Conservation (phyloP, 2,797 vertebrate species). For the Gymnodraco acuticeps region DNA sequence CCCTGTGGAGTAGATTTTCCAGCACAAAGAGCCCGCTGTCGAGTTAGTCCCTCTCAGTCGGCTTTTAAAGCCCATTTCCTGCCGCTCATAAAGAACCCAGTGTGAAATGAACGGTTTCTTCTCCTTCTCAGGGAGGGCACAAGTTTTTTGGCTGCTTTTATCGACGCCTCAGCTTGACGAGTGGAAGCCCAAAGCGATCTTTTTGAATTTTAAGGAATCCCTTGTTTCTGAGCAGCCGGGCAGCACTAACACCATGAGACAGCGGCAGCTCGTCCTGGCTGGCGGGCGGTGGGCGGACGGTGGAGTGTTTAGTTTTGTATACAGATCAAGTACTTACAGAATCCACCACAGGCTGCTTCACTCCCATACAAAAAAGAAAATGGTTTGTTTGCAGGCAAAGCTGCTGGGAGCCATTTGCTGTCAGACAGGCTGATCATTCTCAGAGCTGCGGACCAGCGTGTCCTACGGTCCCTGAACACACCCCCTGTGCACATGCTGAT, state of each 20-base stretch:
- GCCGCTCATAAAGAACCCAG: slow-evolving; percentile 52
- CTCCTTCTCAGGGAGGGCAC: slow-evolving; percentile 44
- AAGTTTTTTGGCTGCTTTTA: slow-evolving; percentile 44
- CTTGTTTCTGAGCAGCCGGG: slow-evolving; percentile 60
- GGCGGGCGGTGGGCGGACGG: slow-evolving; percentile 44
- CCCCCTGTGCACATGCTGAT: slow-evolving; percentile 19
- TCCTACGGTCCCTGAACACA: slow-evolving; percentile 39
- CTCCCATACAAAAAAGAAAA: slow-evolving; percentile 38
- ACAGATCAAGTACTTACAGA: slow-evolving; percentile 64
- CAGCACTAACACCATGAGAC: slow-evolving; percentile 67
- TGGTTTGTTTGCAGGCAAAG: slow-evolving; percentile 45
- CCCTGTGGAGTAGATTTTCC: slow-evolving; percentile 31
- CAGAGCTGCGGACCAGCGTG: slow-evolving; percentile 5
- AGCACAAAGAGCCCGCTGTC: slow-evolving; percentile 46
- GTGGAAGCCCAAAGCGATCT: slow-evolving; percentile 65
- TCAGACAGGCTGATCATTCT: slow-evolving; percentile 22
- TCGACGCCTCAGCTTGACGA: slow-evolving; percentile 39
- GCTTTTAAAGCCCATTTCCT: slow-evolving; percentile 59
- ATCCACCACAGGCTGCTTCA: slow-evolving; percentile 46
- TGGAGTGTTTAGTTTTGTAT: slow-evolving; percentile 62
- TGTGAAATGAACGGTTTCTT: slow-evolving; percentile 64
- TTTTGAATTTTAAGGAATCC: slow-evolving; percentile 67
- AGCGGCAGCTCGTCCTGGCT: slow-evolving; percentile 44
- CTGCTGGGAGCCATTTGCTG: slow-evolving; percentile 52
- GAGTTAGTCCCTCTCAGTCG: slow-evolving; percentile 25